Percentiles rank a stretch among this genome's conserved stretches.
phyloP scores from a whole-genome alignment of 2,888 invertebrate genomes.

The Ormyrus labotus region DNA sequence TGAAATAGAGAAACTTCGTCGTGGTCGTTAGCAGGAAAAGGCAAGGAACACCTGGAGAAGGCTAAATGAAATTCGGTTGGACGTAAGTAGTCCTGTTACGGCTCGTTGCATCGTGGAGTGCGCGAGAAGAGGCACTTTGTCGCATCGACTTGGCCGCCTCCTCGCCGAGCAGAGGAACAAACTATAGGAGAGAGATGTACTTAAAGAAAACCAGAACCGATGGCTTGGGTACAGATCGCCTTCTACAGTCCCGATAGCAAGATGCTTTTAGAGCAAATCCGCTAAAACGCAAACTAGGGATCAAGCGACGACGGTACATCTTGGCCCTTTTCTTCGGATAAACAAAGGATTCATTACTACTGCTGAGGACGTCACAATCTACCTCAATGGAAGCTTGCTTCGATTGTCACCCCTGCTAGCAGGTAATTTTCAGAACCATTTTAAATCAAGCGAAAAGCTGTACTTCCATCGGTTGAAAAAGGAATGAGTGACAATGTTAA shows the following conservation, averaged over 20 bases:
- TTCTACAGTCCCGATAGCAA: slow-evolving; percentile 35
- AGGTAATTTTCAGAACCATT: too few relatives aligned
- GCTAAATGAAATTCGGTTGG: slow-evolving; percentile 44
- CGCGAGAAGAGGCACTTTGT: slow-evolving; percentile 54
- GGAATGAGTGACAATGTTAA: too few relatives aligned
- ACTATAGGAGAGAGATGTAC: slow-evolving; percentile 38
- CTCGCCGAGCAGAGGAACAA: slow-evolving; percentile 33
- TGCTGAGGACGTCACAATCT: too few relatives aligned
- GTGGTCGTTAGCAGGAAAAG: neutral
- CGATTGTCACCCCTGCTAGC: too few relatives aligned
- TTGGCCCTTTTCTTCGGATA: too few relatives aligned
- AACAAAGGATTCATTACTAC: too few relatives aligned
- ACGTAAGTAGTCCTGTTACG: slow-evolving; percentile 54
- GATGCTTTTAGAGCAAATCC: slow-evolving; percentile 42
- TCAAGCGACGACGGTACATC: too few relatives aligned
- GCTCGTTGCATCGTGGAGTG: slow-evolving; percentile 50
- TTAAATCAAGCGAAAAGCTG: too few relatives aligned
- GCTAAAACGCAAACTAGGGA: too few relatives aligned
- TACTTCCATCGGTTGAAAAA: too few relatives aligned
- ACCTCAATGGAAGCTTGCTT: too few relatives aligned
- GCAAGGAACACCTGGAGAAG: neutral
- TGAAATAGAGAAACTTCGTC: slow-evolving; percentile 20
- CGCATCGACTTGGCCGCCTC: slow-evolving; percentile 59
- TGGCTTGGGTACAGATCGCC: slow-evolving; percentile 50
- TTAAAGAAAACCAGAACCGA: slow-evolving; percentile 56